These are phyloP conservation scores for Cepphus grylle DNA, from an alignment of 2,113 vertebrate species.

Conservation along the genomic window DNA sequence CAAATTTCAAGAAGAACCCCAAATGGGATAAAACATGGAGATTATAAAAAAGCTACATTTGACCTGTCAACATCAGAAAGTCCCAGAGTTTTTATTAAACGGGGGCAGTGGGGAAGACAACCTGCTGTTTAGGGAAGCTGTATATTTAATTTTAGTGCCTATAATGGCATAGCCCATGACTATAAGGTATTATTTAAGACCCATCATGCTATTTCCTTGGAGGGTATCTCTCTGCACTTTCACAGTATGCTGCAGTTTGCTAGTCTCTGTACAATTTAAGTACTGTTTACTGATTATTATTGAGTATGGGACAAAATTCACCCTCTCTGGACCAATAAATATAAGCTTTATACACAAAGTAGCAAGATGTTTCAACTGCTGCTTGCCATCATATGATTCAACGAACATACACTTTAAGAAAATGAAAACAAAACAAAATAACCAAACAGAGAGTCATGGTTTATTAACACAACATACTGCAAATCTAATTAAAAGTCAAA, in stretches of 20 bases:
- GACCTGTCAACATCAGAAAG: slow-evolving; percentile 25
- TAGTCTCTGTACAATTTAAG: slow-evolving; percentile 18
- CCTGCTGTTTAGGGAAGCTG: slow-evolving; percentile 20
- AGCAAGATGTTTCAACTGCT: neutral
- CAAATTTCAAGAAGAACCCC: neutral
- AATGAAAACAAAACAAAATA: neutral
- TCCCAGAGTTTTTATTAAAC: slow-evolving; percentile 36
- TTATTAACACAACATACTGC: slow-evolving; percentile 69
- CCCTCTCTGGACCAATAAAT: slow-evolving; percentile 4
- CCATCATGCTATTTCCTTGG: neutral
- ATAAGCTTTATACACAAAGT: neutral
- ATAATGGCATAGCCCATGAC: slow-evolving; percentile 19
- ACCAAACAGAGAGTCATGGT: neutral
- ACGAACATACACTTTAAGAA: neutral
- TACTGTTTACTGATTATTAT: slow-evolving; percentile 50
- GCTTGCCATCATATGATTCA: neutral
- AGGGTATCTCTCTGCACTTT: slow-evolving; percentile 18
- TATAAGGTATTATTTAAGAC: slow-evolving; percentile 32
- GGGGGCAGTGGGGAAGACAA: slow-evolving; percentile 24
- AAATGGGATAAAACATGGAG: neutral
- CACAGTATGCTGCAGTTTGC: slow-evolving; percentile 6
- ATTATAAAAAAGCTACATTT: neutral
- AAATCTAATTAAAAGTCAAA: slow-evolving; percentile 82
- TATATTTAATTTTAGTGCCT: slow-evolving; percentile 41
- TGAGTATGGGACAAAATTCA: slow-evolving; percentile 13